Evolutionary conservation across 2,797 vertebrate species (phyloP).

Genomic region (Megalops cyprinoides): DNA sequence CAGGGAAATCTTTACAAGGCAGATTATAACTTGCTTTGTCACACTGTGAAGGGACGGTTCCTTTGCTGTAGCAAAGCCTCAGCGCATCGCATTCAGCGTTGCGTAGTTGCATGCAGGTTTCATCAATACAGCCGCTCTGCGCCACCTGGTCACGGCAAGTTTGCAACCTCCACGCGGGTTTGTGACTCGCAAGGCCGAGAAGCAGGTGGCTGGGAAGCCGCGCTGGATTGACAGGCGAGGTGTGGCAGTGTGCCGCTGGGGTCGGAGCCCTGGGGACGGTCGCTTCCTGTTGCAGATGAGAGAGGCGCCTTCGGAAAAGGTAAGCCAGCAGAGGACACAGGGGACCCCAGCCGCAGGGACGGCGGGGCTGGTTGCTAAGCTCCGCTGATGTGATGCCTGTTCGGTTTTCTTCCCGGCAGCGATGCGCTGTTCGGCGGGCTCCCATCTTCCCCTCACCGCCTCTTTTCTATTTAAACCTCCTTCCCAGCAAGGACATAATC

Average conservation of each 20-base stretch:
- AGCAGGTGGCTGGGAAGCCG: too few species aligned
- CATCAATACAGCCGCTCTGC: too few species aligned
- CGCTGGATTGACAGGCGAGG: too few species aligned
- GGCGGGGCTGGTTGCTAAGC: constrained; percentile 7
- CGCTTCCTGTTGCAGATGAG: background rate
- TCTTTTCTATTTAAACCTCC: constrained; percentile 37
- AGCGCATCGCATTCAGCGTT: background rate
- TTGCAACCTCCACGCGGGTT: too few species aligned
- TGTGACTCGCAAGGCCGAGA: too few species aligned
- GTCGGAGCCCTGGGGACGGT: too few species aligned
- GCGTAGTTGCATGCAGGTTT: too few species aligned
- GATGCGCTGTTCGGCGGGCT: constrained; percentile 1
- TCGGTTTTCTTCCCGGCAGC: background rate
- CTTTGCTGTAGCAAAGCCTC: background rate
- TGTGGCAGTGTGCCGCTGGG: too few species aligned
- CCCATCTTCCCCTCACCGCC: constrained; percentile 24
- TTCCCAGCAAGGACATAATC: constrained; percentile 37
- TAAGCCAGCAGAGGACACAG: background rate
- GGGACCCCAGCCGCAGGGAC: background rate
- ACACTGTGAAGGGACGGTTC: background rate
- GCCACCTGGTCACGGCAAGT: too few species aligned
- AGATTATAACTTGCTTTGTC: background rate
- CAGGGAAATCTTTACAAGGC: background rate
- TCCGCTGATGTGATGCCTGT: background rate
- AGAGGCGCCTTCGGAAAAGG: background rate